Base-by-base conservation (phyloP, 2,113 vertebrate species). In the Vidua chalybeata region DNA sequence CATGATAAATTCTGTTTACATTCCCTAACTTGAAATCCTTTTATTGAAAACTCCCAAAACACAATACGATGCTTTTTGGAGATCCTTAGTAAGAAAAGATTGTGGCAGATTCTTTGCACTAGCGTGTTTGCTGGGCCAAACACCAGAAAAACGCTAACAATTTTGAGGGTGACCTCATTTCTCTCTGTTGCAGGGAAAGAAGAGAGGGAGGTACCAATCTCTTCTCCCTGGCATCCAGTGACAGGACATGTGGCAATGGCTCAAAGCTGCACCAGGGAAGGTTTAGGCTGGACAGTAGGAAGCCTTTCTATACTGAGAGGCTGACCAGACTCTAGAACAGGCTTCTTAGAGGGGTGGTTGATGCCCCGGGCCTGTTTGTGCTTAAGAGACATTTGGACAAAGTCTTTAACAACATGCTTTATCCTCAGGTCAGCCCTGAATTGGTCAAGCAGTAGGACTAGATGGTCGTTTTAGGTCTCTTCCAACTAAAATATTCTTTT, bases 1-100 rank as follows among this genome's bases (percentile, higher is more conserved):
- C 27, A 52, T 56, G 30, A 85, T 51, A 83, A 88, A 80, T 85
- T 91, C 82, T 96, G 56, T 85, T 94, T 96, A 93, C 87, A 83
- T 89, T 91, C 46, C 75, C 26, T 76, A 23, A 21, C 13, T 93
- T 83, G 35, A 89, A 94, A 93, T 76, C 20, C 20, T 45, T 80
- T 74, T 59, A 83, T 41, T 74, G 58, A 91, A 90, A 88, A 83
- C 15, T 63, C 16, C 33, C 27, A 76, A 85, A 94, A 62, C 22
- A 63, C 28, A 87, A 41, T 18, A 19, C 27, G 73, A 77, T 23
- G 21, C 30, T 52, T 71, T 93, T 86, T 83, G 73, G 43, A 83
- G 15, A 71, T 18, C 28, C 55, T 80, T 41, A 62, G 35, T 31
- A 69, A 66, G 58, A 59, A 64, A 73, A 80, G 10, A 49, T 26